A percentile compares a stretch with the other conserved stretches of the same genome.
Conservation (phyloP, 2,797 vertebrate genomes). For the Neomorphus geoffroyi region DNA sequence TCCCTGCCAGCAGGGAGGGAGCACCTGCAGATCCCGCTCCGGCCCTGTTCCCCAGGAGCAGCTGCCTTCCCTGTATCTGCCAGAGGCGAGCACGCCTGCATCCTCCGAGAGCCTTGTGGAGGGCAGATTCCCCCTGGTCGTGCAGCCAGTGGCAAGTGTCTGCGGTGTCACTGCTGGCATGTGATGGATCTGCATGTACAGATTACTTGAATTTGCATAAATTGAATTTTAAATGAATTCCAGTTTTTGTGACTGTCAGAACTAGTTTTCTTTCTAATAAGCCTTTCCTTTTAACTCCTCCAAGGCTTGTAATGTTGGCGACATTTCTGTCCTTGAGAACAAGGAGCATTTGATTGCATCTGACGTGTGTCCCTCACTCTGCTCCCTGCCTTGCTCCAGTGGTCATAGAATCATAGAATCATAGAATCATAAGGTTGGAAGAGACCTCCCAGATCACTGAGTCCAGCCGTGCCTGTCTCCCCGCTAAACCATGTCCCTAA, state of each 20-base stretch:
- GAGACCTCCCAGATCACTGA: too few relatives aligned
- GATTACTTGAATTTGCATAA: constrained; percentile 55
- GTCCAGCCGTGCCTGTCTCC: too few relatives aligned
- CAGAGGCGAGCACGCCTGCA: rapidly evolving
- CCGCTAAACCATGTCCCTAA: too few relatives aligned
- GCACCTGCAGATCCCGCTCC: background rate
- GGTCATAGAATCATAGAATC: too few relatives aligned
- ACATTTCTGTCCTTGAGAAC: background rate
- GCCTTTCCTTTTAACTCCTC: background rate
- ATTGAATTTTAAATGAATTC: constrained; percentile 49
- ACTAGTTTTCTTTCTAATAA: background rate
- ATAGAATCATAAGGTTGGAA: too few relatives aligned
- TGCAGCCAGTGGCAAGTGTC: background rate
- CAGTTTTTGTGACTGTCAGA: constrained; percentile 34
- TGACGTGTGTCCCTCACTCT: background rate
- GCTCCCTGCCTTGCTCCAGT: background rate
- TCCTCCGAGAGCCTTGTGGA: rapidly evolving
- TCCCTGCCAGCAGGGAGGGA: background rate
- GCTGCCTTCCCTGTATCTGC: rapidly evolving
- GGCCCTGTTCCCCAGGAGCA: rapidly evolving
- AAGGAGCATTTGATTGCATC: background rate
- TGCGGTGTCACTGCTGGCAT: background rate
- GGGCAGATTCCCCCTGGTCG: background rate
- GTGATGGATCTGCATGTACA: background rate
- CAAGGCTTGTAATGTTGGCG: background rate